A percentile compares a stretch with the other conserved stretches of the same genome.
Conservation (phyloP, 2,888 invertebrate species). For the Ophion costatus region DNA sequence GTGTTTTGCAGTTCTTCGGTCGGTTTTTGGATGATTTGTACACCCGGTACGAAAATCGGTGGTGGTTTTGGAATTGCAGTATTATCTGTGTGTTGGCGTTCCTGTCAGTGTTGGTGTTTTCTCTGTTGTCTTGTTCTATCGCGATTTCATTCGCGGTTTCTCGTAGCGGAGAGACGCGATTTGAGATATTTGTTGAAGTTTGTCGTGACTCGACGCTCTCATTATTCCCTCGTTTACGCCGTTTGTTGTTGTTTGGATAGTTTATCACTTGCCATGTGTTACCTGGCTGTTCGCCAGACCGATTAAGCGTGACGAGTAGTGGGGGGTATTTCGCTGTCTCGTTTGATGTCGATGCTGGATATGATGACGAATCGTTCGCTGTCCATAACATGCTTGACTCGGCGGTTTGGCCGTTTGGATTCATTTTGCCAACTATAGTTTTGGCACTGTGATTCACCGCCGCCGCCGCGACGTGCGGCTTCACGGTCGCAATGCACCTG, state of each 20-base stretch:
- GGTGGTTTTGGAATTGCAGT: conserved; percentile 2
- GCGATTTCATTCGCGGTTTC: background rate
- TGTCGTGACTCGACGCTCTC: conserved; percentile 27
- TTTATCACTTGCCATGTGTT: conserved; percentile 29
- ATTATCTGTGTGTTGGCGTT: background rate
- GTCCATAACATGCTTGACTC: background rate
- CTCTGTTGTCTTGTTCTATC: background rate
- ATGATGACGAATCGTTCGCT: background rate
- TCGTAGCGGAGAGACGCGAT: conserved; percentile 17
- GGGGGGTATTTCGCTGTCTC: conserved; percentile 1
- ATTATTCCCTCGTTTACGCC: conserved; percentile 15
- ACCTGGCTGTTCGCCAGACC: background rate
- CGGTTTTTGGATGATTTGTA: conserved; percentile 17
- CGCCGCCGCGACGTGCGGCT: conserved; percentile 4
- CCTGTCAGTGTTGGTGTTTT: background rate
- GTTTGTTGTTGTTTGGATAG: conserved; percentile 34
- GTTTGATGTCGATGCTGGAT: background rate
- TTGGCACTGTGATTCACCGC: background rate
- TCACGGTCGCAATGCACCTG: conserved; percentile 9
- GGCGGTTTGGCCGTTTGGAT: background rate
- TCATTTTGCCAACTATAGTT: too few species aligned
- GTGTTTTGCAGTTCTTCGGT: conserved; percentile 9
- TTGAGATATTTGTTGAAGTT: background rate
- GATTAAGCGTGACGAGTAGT: conserved; percentile 26
- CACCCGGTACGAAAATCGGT: conserved; percentile 30